Evolutionary conservation across 35 echinoderm and acorn worm species (phyloP).

Genomic region (Diadema setosum): DNA sequence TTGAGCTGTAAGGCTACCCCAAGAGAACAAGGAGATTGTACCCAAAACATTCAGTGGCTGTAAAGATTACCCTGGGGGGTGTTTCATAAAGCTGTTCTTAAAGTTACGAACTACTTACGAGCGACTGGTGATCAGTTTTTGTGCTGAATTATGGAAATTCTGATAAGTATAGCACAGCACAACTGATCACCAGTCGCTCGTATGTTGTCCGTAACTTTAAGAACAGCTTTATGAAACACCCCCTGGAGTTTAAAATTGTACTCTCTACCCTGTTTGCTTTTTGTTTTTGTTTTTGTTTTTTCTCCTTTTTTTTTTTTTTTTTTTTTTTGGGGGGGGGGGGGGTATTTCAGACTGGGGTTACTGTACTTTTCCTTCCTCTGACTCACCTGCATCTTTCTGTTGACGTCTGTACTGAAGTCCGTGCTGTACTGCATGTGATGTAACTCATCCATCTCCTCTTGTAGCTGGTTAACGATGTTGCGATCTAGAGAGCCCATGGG

Average conservation of each 20-base stretch:
- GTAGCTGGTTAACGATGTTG: constrained; percentile 59
- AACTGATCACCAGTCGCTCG: too few species aligned
- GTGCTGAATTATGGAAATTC: too few species aligned
- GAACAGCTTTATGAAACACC: too few species aligned
- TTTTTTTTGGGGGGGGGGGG: background rate
- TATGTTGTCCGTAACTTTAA: too few species aligned
- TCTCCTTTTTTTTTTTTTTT: background rate
- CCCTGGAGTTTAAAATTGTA: background rate
- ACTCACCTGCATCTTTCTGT: constrained; percentile 95
- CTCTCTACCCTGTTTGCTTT: background rate
- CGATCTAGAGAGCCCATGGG: constrained; percentile 45
- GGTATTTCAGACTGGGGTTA: background rate
- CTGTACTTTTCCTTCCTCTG: background rate
- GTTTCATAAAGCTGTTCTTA: too few species aligned
- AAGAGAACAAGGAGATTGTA: too few species aligned
- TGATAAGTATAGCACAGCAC: too few species aligned
- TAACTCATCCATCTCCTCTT: constrained; percentile 79
- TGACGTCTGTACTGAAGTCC: constrained; percentile 78
- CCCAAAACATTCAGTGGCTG: too few species aligned
- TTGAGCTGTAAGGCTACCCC: too few species aligned
- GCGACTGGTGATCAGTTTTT: too few species aligned
- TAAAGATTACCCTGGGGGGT: background rate
- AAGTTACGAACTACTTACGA: too few species aligned
- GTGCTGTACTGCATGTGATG: constrained; percentile 73
- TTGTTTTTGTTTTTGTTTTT: background rate